Conservation (phyloP, 2,888 invertebrate species). For the Junonia oenone region DNA sequence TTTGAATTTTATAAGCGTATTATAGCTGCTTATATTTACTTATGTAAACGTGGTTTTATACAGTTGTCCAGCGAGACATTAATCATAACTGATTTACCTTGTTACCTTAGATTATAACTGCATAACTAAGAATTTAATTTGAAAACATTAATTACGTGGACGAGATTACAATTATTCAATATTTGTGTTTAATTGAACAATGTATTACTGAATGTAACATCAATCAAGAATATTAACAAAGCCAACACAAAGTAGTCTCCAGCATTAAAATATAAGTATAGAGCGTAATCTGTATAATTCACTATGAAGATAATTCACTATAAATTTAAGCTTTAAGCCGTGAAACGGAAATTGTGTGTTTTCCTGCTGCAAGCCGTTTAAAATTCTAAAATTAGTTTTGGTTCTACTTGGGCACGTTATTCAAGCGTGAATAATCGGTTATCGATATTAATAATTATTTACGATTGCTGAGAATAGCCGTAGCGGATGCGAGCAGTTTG, state of each 20-base stretch:
- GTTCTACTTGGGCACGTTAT: slow-evolving; percentile 29
- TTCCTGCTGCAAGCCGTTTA: slow-evolving; percentile 34
- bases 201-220: slow-evolving; percentile 5
- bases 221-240: not conserved
- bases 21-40: not conserved
- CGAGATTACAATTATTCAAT: slow-evolving; percentile 45
- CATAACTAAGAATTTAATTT: slow-evolving; percentile 20
- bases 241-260: slow-evolving; percentile 1
- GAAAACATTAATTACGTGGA: slow-evolving; percentile 47
- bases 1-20: slow-evolving; percentile 3
- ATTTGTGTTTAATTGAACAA: slow-evolving; percentile 42
- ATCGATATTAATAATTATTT: slow-evolving; percentile 73
- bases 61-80: not conserved
- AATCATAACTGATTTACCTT: slow-evolving; percentile 8
- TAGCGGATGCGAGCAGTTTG: slow-evolving; percentile 73
- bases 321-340: slow-evolving; percentile 31
- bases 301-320: slow-evolving; percentile 18
- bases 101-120: slow-evolving; percentile 5
- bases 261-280: slow-evolving; percentile 8
- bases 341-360: slow-evolving; percentile 30
- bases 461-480: slow-evolving; percentile 61
- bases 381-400: slow-evolving; percentile 30
- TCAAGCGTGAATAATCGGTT: slow-evolving; percentile 42
- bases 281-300: slow-evolving; percentile 26
- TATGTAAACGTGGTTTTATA: not conserved